Conservation (phyloP, 2,888 invertebrate species). For the Drosophila parthenogenetica region DNA sequence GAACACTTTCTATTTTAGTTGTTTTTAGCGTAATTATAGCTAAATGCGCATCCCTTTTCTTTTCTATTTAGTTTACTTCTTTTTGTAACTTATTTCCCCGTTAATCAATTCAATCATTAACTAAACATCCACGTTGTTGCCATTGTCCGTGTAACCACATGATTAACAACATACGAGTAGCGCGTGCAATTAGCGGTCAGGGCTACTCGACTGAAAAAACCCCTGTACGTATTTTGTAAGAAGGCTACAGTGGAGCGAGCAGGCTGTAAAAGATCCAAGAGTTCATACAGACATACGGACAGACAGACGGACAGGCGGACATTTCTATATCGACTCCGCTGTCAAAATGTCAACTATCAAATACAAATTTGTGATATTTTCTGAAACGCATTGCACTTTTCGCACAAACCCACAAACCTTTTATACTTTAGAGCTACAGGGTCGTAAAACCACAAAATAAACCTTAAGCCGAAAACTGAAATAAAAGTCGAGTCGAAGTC, state of each 20-base stretch:
- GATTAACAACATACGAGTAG: constrained; percentile 49
- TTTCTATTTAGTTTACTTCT: not conserved
- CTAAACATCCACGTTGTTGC: constrained; percentile 30
- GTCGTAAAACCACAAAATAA: constrained; percentile 34
- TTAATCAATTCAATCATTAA: constrained; percentile 36
- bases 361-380: too few species aligned
- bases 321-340: too few species aligned
- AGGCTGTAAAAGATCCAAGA: too few species aligned
- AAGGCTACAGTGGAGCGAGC: too few species aligned
- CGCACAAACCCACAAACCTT: not conserved
- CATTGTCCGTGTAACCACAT: constrained; percentile 41
- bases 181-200: constrained; percentile 16
- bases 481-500: constrained; percentile 29
- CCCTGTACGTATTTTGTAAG: not conserved
- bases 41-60: not conserved
- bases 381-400: too few species aligned
- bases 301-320: too few species aligned
- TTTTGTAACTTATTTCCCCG: not conserved
- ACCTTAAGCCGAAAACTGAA: constrained; percentile 33
- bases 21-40: not conserved
- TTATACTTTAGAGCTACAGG: not conserved
- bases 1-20: too few species aligned
- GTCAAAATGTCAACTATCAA: too few species aligned
- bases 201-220: not conserved
- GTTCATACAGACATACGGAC: too few species aligned